Evolutionary conservation across 2,797 vertebrate genomes (phyloP).

Genomic region (Urosaurus nigricauda): DNA sequence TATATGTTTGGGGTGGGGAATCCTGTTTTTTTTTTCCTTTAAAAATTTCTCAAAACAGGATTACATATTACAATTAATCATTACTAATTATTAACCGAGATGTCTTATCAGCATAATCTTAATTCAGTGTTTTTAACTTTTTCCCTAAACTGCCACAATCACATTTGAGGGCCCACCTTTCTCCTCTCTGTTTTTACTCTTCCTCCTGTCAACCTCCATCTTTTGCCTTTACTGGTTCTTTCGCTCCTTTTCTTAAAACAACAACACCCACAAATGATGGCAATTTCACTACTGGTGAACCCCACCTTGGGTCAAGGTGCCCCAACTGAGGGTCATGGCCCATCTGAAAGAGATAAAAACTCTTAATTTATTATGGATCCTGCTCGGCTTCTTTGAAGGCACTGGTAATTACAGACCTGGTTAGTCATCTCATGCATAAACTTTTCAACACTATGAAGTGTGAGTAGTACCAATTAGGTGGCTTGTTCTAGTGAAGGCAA

Average conservation of each 20-base stretch:
- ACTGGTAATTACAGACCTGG: background rate
- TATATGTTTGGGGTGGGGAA: background rate
- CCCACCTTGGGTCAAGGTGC: background rate
- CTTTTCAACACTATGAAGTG: slow-evolving; percentile 14
- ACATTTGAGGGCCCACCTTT: background rate
- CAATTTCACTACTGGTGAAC: background rate
- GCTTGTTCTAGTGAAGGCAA: slow-evolving; percentile 60
- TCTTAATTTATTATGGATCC: slow-evolving; percentile 8
- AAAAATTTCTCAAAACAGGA: background rate
- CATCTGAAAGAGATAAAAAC: background rate
- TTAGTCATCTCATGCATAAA: background rate
- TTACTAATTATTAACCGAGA: too few species aligned
- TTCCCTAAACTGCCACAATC: background rate
- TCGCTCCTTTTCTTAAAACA: too few species aligned
- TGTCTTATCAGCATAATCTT: background rate
- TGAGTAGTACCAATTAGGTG: slow-evolving; percentile 41
- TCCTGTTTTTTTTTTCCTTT: background rate
- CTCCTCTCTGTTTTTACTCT: background rate
- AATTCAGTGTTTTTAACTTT: background rate
- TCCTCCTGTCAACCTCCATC: background rate
- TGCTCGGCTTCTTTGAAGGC: background rate
- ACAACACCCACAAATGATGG: background rate
- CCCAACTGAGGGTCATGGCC: background rate
- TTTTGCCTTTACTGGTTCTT: background rate
- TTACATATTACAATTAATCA: background rate